phyloP scores from a whole-genome alignment of 1,140 invertebrate species.

The Agrypnia vestita region DNA sequence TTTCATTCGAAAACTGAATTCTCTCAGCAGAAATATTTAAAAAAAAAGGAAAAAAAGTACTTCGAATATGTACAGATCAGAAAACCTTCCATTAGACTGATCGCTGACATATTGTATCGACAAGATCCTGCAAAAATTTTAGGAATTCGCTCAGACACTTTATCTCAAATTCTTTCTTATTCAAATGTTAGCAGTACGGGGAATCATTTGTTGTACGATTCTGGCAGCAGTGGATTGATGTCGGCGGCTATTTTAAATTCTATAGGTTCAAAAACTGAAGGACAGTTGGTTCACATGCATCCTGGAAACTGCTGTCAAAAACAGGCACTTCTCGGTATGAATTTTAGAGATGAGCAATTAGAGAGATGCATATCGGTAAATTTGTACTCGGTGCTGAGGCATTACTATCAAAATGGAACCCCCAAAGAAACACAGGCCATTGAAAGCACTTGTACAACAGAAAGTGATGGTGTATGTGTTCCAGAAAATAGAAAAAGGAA shows the following conservation, averaged over 20 bases:
- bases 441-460: constrained; percentile 35
- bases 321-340: constrained; percentile 84
- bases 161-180: constrained; percentile 89
- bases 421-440: background rate
- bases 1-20: constrained; percentile 92
- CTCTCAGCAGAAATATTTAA: constrained; percentile 95
- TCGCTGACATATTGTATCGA: constrained; percentile 86
- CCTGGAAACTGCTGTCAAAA: constrained; percentile 85
- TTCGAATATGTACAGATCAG: constrained; percentile 84
- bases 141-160: constrained; percentile 86
- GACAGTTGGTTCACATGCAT: constrained; percentile 83
- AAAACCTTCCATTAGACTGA: constrained; percentile 81
- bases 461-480: constrained; percentile 61
- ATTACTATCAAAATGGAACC: constrained; percentile 74
- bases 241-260: constrained; percentile 86
- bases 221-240: constrained; percentile 86
- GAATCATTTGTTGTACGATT: constrained; percentile 90
- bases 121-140: constrained; percentile 85
- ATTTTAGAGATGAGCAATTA: constrained; percentile 79
- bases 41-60: constrained; percentile 95
- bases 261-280: constrained; percentile 77
- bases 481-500: constrained; percentile 59
- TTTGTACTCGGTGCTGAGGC: constrained; percentile 81
- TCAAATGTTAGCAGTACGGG: constrained; percentile 86
- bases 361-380: constrained; percentile 80